Evolutionary conservation across 1,140 invertebrate genomes (phyloP), one percentile per base, ranked within the genome.

Genomic region (Nixonia krombeini): DNA sequence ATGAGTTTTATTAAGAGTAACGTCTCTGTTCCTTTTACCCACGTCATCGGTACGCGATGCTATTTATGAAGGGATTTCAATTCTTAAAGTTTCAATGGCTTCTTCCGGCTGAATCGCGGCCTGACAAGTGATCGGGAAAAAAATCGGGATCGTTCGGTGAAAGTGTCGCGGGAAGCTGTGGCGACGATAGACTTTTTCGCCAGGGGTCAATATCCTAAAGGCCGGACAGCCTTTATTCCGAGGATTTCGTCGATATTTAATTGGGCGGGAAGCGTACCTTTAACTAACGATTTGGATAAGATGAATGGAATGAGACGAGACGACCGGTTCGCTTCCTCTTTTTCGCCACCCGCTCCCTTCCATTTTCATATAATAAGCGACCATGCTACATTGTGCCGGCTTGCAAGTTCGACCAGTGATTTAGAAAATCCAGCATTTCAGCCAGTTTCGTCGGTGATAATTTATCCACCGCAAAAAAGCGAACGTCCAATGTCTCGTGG

Each of bases 221-320:
- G 45, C 45, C 10, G 52, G 42, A 53, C 47, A 23, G 25, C 33
- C 28, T 59, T 59, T 59, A 42, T 58, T 58, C 33, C 18, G 8
- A 53, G 50, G 50, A 40, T 47, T 66, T 45, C 45, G 25, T 13
- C 38, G 63, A 58, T 59, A 59, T 58, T 66, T 61, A 67, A 67
- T 67, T 61, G 46, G 56, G 15, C 41, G 46, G 45, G 42, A 59
- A 55, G 38, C 53, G 37, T 28, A 53, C 21, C 42, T 53, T 44
- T 23, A 49, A 49, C 31, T 58, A 65, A 65, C 49, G 55, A 58
- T 53, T 65, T 49, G 31, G 52, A 65, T 44, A 65, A 47, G 44
- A 65, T 53, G 38, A 65, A 65, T 65, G 49, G 44, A 49, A 38
- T 29, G 25, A 37, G 37, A 53, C 45, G 29, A 49, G 57, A 58